Percentiles rank a stretch among this genome's conserved stretches.
These are phyloP conservation scores for Parasteatoda tepidariorum DNA, from an alignment of 1,140 invertebrate genomes.

Conservation along the genomic window DNA sequence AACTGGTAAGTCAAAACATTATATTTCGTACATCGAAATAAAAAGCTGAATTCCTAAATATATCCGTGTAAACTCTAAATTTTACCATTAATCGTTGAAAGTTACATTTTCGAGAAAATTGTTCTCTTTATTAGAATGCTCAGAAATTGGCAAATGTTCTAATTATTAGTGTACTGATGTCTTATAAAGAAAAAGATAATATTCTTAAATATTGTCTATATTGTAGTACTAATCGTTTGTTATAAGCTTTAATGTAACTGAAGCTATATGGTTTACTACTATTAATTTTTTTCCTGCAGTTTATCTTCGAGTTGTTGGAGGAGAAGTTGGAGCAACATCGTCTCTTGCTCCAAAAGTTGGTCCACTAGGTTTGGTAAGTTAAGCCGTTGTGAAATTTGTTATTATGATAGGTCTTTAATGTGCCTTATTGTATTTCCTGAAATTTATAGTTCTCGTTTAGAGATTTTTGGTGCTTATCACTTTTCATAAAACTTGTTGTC, in stretches of 20 bases:
- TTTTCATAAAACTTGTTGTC: too few species aligned
- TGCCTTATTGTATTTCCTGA: too few species aligned
- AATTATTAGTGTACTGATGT: background rate
- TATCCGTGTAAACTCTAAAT: background rate
- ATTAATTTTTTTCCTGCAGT: slow-evolving; percentile 75
- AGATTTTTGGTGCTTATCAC: too few species aligned
- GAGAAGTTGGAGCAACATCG: slow-evolving; percentile 99
- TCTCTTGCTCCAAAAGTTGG: slow-evolving; percentile 99
- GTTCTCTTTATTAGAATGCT: background rate
- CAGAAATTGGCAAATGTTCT: background rate
- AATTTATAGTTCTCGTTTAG: too few species aligned
- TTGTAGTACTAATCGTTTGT: background rate
- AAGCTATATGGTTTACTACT: slow-evolving; percentile 6
- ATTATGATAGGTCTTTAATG: too few species aligned
- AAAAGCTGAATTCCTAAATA: background rate
- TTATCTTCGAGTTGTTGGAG: slow-evolving; percentile 95
- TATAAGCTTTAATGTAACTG: background rate
- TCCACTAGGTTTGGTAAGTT: slow-evolving; percentile 95
- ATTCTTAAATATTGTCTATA: background rate
- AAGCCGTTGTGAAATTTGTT: too few species aligned
- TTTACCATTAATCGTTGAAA: background rate
- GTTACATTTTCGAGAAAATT: background rate
- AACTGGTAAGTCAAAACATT: slow-evolving; percentile 79
- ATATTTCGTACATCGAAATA: background rate
- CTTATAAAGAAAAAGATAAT: background rate